Base-by-base conservation (phyloP, 2,888 invertebrate genomes). In the Sarcophaga rosellei region DNA sequence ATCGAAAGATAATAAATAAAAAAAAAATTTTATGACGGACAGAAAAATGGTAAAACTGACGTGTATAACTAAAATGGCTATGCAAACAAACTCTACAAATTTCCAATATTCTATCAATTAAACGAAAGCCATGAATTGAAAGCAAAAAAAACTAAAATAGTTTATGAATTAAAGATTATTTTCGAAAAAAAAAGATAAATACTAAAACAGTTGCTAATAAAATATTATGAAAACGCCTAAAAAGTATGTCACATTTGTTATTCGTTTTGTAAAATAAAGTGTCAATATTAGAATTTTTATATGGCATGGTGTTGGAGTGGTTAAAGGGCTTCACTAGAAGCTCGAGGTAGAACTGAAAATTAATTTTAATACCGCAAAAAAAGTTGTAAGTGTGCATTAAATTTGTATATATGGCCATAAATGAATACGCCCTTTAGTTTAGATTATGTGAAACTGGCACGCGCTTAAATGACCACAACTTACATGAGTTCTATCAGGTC, bases 91-190 rank as follows among this genome's bases (percentile, higher is more conserved):
- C 65, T 77, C 74, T 78, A 76, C 4, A 66, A 70, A 72, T 75
- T 75, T 80, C 20, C 83, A 73, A 69, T 83, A 77, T 77, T 78
- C 74, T 86, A 83, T 86, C 80, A 86, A 86, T 83, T 86, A 80
- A 83, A 86, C 83, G 80, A 86, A 80, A 83, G 86, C 76, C 76
- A 74, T 80, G 63, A 61, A 73, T 57, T 17, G 35, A 74, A 63
- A 72, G 72, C 5, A 35, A 35, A 35, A 25, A 1, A 35, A 35
- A 35, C 5, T 35, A 35, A 35, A 35, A 35, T 35, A 6, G 35
- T 35, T 35, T 35, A 35, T 35, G 35, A 35, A 35, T 35, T 35
- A 35, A 35, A 35, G 35, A 35, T 35, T 35, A 35, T 35, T 35
- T 35, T 35, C 1, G 1, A 35, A 35, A 35, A 35, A 35, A 35